Base-by-base conservation (phyloP, 1,140 invertebrate genomes). In the Drosophila kohkoa region DNA sequence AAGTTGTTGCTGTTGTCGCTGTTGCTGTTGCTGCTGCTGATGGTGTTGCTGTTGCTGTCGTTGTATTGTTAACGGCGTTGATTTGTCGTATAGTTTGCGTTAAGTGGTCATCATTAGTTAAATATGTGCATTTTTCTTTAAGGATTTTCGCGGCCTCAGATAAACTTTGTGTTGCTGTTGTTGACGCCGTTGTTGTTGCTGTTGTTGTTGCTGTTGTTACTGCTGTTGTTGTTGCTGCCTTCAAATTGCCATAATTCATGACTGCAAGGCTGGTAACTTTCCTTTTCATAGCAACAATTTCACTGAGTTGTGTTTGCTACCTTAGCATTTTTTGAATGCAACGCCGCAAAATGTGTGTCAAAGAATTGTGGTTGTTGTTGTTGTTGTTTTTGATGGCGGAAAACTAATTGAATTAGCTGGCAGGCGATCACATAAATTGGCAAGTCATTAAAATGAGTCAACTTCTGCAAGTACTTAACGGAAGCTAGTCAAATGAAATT, bases 101-200 rank as follows among this genome's bases (percentile, higher is more conserved):
- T 89, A 89, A 89, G 85, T 89, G 85, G 79, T 75, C 85, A 89
- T 89, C 85, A 89, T 89, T 89, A 89, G 85, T 89, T 89, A 89
- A 89, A 85, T 89, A 89, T 90, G 85, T 89, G 81, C 78, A 89
- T 89, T 89, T 89, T 89, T 89, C 85, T 89, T 90, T 79, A 89
- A 89, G 85, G 85, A 89, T 88, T 89, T 89, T 75, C 69, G 66
- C 63, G 62, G 43, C 57, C 55, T 25, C 15, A 77, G 79, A 82
- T 82, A 82, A 83, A 77, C 72, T 45, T 48, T 69, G 52, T 35
- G 6, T 15, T 30, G 13, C 30, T 38, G 30, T 54, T 28, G 49
- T 28, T 16, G 49, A 3, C 25, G 28, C 20, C 10, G 28, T 49
- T 49, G 66, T 58, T 71, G 73, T 68, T 83, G 77, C 73, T 81